Evolutionary conservation across 1,140 invertebrate species (phyloP).

Genomic region (Caerostris darwini): DNA sequence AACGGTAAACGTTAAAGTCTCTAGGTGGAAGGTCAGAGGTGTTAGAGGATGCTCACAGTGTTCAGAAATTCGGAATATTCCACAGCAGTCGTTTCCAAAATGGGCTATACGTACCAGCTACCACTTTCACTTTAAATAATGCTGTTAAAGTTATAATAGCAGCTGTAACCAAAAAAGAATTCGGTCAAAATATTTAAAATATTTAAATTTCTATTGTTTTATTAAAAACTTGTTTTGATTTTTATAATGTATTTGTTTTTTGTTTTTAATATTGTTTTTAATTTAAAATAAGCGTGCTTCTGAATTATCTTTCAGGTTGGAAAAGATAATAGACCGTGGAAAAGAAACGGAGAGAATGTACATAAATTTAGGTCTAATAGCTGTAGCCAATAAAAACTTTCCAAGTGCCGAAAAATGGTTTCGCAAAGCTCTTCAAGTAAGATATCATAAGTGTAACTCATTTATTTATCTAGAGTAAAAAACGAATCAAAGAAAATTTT

Average conservation of each 20-base stretch:
- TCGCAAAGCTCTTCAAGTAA: slow-evolving; percentile 81
- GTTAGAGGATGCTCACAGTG: too few species aligned
- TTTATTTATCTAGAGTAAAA: too few species aligned
- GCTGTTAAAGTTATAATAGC: too few species aligned
- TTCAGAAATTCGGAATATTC: too few species aligned
- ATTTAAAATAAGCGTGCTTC: too few species aligned
- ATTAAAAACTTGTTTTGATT: neutral
- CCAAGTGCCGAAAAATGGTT: slow-evolving; percentile 86
- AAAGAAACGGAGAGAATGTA: slow-evolving; percentile 87
- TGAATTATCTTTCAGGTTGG: slow-evolving; percentile 40
- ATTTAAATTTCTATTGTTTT: neutral
- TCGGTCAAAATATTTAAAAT: neutral
- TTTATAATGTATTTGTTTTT: neutral
- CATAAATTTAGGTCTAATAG: slow-evolving; percentile 97
- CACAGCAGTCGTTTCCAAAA: too few species aligned
- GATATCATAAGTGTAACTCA: too few species aligned
- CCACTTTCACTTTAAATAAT: too few species aligned
- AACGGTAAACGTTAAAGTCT: too few species aligned
- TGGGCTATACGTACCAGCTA: too few species aligned
- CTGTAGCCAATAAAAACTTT: slow-evolving; percentile 95
- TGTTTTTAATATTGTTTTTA: neutral
- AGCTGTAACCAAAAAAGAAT: neutral
- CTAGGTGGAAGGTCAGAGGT: too few species aligned
- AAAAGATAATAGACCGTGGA: slow-evolving; percentile 66
- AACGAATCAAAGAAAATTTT: too few species aligned